A percentile compares a stretch with the other conserved stretches of the same genome.
phyloP scores from a whole-genome alignment of 1,140 invertebrate genomes.

The Trichonephila clavipes region DNA sequence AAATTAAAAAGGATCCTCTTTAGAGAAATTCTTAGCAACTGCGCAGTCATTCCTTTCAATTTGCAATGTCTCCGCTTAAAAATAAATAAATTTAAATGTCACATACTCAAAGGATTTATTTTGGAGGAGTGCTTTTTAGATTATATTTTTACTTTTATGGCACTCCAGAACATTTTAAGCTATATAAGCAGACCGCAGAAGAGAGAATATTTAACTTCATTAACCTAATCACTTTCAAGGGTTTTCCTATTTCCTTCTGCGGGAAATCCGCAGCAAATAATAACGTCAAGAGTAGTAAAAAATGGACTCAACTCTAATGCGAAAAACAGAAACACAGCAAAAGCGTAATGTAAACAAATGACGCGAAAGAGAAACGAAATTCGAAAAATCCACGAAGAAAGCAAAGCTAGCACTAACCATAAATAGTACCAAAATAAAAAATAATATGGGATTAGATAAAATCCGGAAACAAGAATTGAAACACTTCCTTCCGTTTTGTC shows the following conservation, averaged over 20 bases:
- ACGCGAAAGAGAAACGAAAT: neutral
- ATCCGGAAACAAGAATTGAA: slow-evolving; percentile 15
- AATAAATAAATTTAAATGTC: too few relatives aligned
- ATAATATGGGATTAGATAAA: neutral
- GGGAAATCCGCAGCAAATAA: neutral
- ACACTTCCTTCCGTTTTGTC: neutral
- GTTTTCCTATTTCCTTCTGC: neutral
- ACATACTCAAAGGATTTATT: too few relatives aligned
- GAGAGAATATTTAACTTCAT: neutral
- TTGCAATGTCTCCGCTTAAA: too few relatives aligned
- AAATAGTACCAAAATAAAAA: neutral
- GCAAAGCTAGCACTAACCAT: neutral
- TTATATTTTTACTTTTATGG: neutral
- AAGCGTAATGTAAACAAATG: slow-evolving; percentile 34
- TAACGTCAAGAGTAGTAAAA: neutral
- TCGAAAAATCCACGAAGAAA: neutral
- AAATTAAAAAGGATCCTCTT: too few relatives aligned
- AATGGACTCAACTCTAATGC: neutral
- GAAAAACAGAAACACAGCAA: neutral
- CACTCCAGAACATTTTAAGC: neutral
- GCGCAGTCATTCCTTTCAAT: too few relatives aligned
- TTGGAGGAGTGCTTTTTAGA: neutral
- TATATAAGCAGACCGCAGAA: neutral
- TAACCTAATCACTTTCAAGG: neutral
- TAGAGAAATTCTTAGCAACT: too few relatives aligned